Base-by-base conservation (phyloP, 2,113 vertebrate species). In the Myrmophylax atrothorax region DNA sequence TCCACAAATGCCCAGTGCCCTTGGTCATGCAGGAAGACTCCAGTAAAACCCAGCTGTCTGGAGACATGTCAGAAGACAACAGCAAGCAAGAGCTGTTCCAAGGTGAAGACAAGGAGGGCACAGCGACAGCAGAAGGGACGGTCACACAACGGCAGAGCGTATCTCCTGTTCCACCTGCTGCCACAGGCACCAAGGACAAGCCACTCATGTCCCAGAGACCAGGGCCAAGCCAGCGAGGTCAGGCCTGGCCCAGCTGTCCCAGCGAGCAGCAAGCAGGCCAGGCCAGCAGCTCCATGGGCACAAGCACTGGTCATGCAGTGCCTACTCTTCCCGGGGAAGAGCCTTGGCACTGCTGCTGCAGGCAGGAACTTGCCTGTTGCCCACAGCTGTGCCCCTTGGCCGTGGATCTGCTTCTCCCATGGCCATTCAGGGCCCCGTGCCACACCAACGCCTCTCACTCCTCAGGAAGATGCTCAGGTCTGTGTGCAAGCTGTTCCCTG, bases 141-240 rank as follows among this genome's bases (percentile, higher is more conserved):
- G 26, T 29, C 52, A 53, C 26, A 28, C 8, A 17, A 26, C 10
- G 25, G 25, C 35, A 79, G 35, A 55, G 24, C 7, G 5, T 29
- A 17, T 31, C 40, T 72, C 6, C 62, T 49, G 42, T 24, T 12
- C 29, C 19, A n/a, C n/a, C 56, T 70, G 56, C 8, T 40, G 15
- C 49, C 31, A 31, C 14, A 29, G 35, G 31, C 25, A 35, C 16
- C 17, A 26, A 49, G 35, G 29, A 49, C 20, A 17, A 80, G 20
- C 8, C 33, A 60, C 55, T 22, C 29, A 8, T 17, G 14, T 47
- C 24, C 8, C 19, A 0, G 1, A 72, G 42, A 26, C 35, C 20
- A n/a, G 19, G 0, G 0, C 16, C 33, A 40, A 59, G 22, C 18
- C 35, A 40, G n/a, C 0, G 0, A 47, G 40, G 56, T 23, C 56